Conservation (phyloP, 2,113 vertebrate species). For the Hemicordylus capensis region DNA sequence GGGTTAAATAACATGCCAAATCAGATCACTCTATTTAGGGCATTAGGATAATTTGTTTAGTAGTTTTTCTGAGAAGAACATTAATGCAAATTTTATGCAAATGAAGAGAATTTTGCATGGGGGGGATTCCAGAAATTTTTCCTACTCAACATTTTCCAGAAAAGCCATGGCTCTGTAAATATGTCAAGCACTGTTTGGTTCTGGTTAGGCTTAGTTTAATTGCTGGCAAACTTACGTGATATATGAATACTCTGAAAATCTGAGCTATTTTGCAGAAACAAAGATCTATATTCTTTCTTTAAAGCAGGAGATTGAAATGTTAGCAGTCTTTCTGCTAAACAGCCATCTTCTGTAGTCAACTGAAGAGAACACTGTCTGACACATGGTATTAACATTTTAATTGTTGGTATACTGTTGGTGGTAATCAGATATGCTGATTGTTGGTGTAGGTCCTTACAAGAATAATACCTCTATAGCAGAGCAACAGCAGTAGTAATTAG, state of each 20-base stretch:
- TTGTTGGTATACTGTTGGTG: neutral
- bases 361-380: neutral
- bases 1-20: too few species aligned
- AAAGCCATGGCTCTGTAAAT: too few species aligned
- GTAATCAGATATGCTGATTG: neutral
- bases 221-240: neutral
- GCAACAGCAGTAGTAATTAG: neutral
- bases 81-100: too few species aligned
- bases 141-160: too few species aligned
- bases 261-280: neutral
- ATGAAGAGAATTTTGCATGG: too few species aligned
- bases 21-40: too few species aligned
- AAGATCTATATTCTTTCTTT: neutral
- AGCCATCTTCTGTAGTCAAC: neutral
- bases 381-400: neutral
- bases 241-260: neutral
- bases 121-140: too few species aligned
- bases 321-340: neutral
- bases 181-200: neutral
- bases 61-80: too few species aligned
- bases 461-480: neutral
- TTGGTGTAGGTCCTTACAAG: neutral
- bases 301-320: neutral
- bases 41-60: too few species aligned
- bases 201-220: neutral